These are phyloP conservation scores for Anser cygnoides DNA, from an alignment of 2,113 vertebrate species.

Conservation along the genomic window DNA sequence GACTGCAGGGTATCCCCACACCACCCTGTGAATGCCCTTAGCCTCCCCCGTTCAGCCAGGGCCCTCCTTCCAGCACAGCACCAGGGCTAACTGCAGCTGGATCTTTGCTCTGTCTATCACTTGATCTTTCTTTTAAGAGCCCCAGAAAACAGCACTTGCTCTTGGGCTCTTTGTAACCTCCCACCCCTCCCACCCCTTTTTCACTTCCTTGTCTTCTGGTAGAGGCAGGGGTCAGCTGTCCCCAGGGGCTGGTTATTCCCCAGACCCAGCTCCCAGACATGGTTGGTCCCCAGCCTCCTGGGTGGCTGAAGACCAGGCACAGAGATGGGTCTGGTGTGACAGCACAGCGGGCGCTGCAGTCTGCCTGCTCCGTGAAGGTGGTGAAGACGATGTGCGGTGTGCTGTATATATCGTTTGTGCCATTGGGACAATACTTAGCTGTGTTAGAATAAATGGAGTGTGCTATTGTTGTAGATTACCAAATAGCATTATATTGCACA, in stretches of 20 bases:
- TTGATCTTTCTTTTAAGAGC: background rate
- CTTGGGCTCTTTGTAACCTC: background rate
- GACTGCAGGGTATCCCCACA: background rate
- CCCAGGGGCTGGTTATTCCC: background rate
- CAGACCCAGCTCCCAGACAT: accelerated
- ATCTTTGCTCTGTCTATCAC: background rate
- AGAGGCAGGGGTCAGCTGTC: background rate
- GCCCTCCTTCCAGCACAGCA: background rate
- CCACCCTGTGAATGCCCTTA: background rate
- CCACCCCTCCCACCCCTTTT: too few relatives aligned
- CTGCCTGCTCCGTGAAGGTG: too few relatives aligned
- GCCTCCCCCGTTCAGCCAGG: background rate
- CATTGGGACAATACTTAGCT: background rate
- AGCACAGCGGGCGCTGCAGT: background rate
- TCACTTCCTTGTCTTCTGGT: too few relatives aligned
- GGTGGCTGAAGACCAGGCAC: background rate
- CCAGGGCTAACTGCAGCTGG: background rate
- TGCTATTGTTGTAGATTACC: background rate
- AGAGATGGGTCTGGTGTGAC: background rate
- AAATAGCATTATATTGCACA: background rate
- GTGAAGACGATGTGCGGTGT: background rate
- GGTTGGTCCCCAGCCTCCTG: background rate
- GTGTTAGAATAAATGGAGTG: background rate
- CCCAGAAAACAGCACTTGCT: background rate
- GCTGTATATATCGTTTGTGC: background rate